Evolutionary conservation across 2,113 vertebrate species (phyloP), one percentile per base, ranked within the genome.

Genomic region (Ceuthmochares aereus): DNA sequence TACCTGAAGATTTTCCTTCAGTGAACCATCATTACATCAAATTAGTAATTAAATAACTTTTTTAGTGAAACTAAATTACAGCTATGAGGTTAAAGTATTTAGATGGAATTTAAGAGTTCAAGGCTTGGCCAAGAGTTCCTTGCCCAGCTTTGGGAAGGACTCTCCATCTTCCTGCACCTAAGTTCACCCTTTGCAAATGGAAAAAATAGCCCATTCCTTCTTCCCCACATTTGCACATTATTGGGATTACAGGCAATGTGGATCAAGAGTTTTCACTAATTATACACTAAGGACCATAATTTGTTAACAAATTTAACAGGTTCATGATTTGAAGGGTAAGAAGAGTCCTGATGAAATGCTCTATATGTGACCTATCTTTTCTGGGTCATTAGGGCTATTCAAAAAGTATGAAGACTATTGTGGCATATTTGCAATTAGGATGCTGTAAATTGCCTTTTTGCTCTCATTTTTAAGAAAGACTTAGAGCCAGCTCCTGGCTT

Each of bases 1-100:
- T 92, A 88, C 63, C 81, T 92, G 67, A 85, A 77, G 55, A 74
- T 89, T 80, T 69, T 85, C 51, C n/a, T 77, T 80, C 63, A 66
- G 37, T 86, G 45, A 84, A 36, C 23, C 34, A 20, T 43, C 68
- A 72, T 81, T 87, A 89, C 5, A 20, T 30, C 0, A 0, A 86
- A 87, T 84, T 68, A 75, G 37, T 70, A 66, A 69, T 93, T 70
- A 86, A 84, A 84, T 37, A 26, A 15, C 11, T 74, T 95, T 95
- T 92, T 30, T 55, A 75, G 47, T 74, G 52, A 84, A 95, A 92
- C 27, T 59, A n/a, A 89, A 84, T 84, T 77, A 45, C 18, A 73
- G 22, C 22, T 84, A 34, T 75, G 37, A 59, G 9, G 14, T 89
- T 93, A 22, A 87, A 79, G 45, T 36, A 67, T 14, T 47, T 27